phyloP scores from a whole-genome alignment of 2,113 vertebrate species.

The Helogale parvula region DNA sequence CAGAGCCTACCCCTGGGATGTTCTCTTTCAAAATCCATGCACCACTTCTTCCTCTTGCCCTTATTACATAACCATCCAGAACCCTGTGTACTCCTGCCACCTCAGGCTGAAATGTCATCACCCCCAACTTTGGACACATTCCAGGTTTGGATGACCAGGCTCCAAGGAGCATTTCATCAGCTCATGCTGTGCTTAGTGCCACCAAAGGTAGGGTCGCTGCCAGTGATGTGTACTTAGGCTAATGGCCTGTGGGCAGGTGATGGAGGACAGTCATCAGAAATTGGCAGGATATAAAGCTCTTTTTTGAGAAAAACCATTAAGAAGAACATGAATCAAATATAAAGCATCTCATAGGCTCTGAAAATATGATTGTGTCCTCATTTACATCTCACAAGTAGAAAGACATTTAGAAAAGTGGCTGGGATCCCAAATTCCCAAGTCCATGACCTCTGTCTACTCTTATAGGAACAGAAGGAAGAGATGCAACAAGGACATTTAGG shows the following conservation, averaged over 20 bases:
- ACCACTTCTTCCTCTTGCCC: not conserved
- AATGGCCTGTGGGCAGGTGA: slow-evolving; percentile 48
- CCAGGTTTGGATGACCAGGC: slow-evolving; percentile 34
- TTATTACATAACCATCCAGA: not conserved
- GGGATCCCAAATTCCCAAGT: slow-evolving; percentile 8
- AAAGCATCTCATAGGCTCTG: slow-evolving; percentile 42
- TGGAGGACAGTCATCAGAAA: slow-evolving; percentile 59
- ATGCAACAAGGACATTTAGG: not conserved
- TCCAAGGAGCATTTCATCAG: slow-evolving; percentile 40
- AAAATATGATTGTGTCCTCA: slow-evolving; percentile 26
- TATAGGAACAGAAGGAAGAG: not conserved
- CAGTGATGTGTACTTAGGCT: slow-evolving; percentile 39
- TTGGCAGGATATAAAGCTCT: slow-evolving; percentile 57
- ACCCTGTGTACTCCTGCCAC: not conserved
- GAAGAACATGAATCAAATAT: slow-evolving; percentile 62
- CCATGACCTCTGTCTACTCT: not conserved
- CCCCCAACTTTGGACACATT: not conserved
- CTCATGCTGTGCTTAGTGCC: not conserved
- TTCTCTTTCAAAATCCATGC: not conserved
- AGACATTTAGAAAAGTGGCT: slow-evolving; percentile 37
- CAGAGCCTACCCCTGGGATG: not conserved
- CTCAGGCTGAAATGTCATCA: not conserved
- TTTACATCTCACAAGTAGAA: slow-evolving; percentile 35
- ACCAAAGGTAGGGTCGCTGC: not conserved
- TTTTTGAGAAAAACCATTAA: slow-evolving; percentile 65